phyloP scores from a whole-genome alignment of 2,797 vertebrate genomes.

The Acomys russatus region DNA sequence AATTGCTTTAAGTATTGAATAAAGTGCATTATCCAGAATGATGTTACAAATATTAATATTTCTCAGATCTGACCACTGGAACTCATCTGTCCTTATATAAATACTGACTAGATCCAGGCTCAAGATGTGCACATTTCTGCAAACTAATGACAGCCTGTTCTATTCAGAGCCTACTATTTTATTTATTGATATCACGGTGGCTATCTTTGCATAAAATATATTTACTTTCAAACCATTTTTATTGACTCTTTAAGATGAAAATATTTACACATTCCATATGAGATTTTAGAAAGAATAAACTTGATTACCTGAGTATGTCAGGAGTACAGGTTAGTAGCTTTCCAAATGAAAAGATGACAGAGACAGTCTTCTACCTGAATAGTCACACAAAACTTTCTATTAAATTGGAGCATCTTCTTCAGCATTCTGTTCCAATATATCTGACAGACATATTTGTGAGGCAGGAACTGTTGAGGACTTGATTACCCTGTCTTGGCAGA shows the following conservation, averaged over 20 bases:
- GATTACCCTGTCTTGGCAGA: no score
- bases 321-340: no score
- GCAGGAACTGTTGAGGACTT: no score
- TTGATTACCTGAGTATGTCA: no score
- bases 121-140: constrained; percentile 27
- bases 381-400: no score
- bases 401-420: no score
- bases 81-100: constrained; percentile 36
- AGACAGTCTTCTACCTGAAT: no score
- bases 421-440: no score
- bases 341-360: no score
- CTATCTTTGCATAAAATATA: background rate
- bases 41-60: constrained; percentile 69
- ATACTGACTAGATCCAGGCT: constrained; percentile 39
- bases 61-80: constrained; percentile 30
- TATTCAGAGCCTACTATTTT: background rate
- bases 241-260: background rate
- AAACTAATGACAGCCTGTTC: background rate
- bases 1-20: constrained; percentile 62
- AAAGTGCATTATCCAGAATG: constrained; percentile 62
- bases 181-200: background rate
- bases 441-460: no score
- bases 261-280: background rate
- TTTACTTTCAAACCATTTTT: background rate
- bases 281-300: no score